phyloP scores from a whole-genome alignment of 2,797 vertebrate species.

The Halcyon smyrnensis region DNA sequence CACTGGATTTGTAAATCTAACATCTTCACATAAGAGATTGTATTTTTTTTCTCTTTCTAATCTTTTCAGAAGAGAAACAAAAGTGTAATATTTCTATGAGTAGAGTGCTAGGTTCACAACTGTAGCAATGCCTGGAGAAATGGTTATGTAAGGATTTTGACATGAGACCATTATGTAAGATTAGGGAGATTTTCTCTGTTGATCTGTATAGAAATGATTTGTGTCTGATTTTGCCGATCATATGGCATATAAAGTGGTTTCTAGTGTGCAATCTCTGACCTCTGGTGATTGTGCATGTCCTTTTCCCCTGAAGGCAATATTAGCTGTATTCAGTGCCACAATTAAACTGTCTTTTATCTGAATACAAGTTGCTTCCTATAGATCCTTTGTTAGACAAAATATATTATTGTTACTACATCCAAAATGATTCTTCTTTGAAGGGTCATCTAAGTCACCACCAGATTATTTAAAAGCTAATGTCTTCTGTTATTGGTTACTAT shows the following conservation, averaged over 20 bases:
- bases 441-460: neutral
- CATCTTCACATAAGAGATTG: neutral
- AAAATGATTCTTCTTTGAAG: neutral
- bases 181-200: neutral
- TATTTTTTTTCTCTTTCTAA: neutral
- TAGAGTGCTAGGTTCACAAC: neutral
- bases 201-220: neutral
- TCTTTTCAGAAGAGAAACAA: neutral
- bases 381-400: neutral
- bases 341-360: neutral
- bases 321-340: neutral
- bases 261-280: neutral
- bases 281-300: neutral
- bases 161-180: neutral
- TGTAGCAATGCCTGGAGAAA: neutral
- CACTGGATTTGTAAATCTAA: neutral
- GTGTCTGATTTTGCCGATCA: neutral
- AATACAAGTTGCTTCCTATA: neutral
- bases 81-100: accelerated
- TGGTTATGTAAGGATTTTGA: neutral
- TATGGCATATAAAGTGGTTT: neutral
- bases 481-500: neutral
- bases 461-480: slow-evolving; percentile 12
- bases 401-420: neutral
- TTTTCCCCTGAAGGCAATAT: neutral